Evolutionary conservation across 1,140 invertebrate species (phyloP), one percentile per base, ranked within the genome.

Genomic region (Drosophila takahashii): DNA sequence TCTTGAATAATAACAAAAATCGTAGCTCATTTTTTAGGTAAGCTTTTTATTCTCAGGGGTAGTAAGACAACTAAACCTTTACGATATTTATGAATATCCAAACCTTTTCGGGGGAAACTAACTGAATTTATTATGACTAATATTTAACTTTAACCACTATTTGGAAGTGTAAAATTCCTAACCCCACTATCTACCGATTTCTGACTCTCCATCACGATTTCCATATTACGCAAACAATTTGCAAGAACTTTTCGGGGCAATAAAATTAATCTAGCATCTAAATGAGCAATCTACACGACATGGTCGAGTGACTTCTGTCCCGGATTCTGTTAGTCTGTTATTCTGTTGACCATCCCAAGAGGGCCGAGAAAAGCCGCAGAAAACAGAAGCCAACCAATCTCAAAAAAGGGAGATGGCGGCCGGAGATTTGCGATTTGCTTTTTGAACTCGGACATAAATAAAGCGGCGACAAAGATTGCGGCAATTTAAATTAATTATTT

Each of bases 261-360:
- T 86, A 89, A 86, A 86, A 81, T 67, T 86, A 86, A 86, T 86
- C 83, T 86, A 15, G 53, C 84, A 86, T 86, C 83, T 86, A 89
- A 89, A 86, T 86, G 83, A 83, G 78, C 74, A 53, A 60, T 69
- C 73, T 54, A 61, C 61, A 59, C 18, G 66, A 42, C 73, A 86
- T 72, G 81, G 81, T 66, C 66, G 71, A 85, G 71, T 72, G 81
- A 71, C 77, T 84, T 64, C 58, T 75, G 70, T 37, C 78, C 52
- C 61, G 60, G 16, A 50, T 18, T 48, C 22, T 29, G 51, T 10
- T 70, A 34, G 16, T 22, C 22, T 22, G 22, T 22, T 26, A 42
- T 39, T 50, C 37, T 16, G 52, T 13, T 72, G 66, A 45, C 32
- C 65, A 50, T 29, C 41, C 44, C 32, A 15, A 34, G 18, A 48